phyloP scores from a whole-genome alignment of 2,888 invertebrate species.

The Pasiphila rectangulata region DNA sequence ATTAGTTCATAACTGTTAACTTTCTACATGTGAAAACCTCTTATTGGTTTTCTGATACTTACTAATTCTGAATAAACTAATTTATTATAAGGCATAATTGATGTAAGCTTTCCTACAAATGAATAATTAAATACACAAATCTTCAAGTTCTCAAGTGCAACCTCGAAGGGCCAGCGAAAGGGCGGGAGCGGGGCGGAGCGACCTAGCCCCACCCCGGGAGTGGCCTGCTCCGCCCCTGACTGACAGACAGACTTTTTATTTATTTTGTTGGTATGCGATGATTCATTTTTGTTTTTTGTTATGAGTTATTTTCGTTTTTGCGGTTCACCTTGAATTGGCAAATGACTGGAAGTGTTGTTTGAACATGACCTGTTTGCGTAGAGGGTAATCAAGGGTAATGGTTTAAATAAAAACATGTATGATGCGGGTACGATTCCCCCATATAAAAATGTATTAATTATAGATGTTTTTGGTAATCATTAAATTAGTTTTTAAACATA shows the following conservation, averaged over 20 bases:
- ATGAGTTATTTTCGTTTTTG: conserved; percentile 8
- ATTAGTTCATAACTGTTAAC: too few relatives aligned
- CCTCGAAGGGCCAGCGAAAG: conserved; percentile 40
- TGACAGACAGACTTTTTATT: conserved; percentile 21
- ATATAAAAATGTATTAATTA: too few relatives aligned
- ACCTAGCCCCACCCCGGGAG: conserved; percentile 50
- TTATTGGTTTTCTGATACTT: neutral
- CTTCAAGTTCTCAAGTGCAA: conserved; percentile 4
- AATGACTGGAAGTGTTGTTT: neutral
- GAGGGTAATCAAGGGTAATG: neutral
- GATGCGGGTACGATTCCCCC: too few relatives aligned
- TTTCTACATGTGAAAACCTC: too few relatives aligned
- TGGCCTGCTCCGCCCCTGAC: conserved; percentile 45
- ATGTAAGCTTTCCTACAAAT: too few relatives aligned
- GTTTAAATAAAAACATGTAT: neutral
- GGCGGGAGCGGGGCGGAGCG: conserved; percentile 35
- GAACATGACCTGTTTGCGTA: neutral
- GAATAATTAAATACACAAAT: too few relatives aligned
- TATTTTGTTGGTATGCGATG: conserved; percentile 17
- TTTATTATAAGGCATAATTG: too few relatives aligned
- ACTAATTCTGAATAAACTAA: neutral
- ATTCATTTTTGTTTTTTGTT: conserved; percentile 20
- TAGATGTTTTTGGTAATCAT: too few relatives aligned
- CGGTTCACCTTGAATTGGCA: conserved; percentile 1
- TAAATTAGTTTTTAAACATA: too few relatives aligned